Conservation (phyloP, 2,797 vertebrate species). For the Sebastes oblongus region DNA sequence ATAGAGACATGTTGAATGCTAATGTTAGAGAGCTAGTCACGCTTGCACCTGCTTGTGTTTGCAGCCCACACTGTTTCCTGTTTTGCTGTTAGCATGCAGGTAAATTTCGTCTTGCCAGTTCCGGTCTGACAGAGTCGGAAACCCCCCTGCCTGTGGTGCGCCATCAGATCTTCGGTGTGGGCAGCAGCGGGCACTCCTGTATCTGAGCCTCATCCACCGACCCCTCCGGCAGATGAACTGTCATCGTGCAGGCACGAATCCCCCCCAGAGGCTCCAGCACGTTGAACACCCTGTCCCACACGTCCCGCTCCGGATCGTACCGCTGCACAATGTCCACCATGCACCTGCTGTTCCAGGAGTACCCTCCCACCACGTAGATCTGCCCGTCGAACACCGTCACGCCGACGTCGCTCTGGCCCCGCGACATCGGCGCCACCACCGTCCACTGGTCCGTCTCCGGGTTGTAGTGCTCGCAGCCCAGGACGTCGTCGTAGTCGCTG, state of each 20-base stretch:
- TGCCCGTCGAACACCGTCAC: constrained; percentile 81
- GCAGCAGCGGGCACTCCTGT: constrained; percentile 80
- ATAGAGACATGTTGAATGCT: neutral
- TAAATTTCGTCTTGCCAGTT: neutral
- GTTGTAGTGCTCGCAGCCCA: constrained; percentile 84
- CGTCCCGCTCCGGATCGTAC: constrained; percentile 80
- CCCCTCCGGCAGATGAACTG: constrained; percentile 80
- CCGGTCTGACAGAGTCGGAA: neutral
- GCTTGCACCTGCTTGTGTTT: neutral
- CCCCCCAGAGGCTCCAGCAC: constrained; percentile 86
- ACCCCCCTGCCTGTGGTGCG: neutral
- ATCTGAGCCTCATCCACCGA: constrained; percentile 78
- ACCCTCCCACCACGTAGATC: constrained; percentile 86
- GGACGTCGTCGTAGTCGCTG: constrained; percentile 86
- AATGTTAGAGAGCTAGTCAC: neutral
- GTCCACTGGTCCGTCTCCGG: constrained; percentile 84
- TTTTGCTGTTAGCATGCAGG: neutral
- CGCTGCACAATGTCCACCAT: constrained; percentile 87
- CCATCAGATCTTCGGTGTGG: constrained; percentile 69
- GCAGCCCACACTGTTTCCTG: constrained; percentile 40
- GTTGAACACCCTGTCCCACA: constrained; percentile 83
- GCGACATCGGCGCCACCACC: constrained; percentile 81
- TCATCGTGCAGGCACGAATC: constrained; percentile 86
- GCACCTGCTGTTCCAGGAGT: constrained; percentile 88
- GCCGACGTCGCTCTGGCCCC: constrained; percentile 85